Percentiles rank a stretch among this genome's conserved stretches.
phyloP scores from a whole-genome alignment of 2,113 vertebrate genomes.

The Sterrhoptilus dennistouni region DNA sequence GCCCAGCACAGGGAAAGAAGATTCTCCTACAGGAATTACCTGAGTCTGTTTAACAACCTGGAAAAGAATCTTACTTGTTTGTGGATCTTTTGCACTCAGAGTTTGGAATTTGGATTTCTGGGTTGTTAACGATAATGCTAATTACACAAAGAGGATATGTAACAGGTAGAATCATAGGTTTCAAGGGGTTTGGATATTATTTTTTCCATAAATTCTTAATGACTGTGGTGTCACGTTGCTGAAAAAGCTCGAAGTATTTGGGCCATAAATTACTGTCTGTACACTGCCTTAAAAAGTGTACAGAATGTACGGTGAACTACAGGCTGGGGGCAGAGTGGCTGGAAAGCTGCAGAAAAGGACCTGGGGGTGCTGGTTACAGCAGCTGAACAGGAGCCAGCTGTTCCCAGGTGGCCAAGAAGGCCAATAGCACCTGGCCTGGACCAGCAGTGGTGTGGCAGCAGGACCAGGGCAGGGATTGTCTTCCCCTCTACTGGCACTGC shows the following conservation, averaged over 20 bases:
- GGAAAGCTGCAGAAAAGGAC: neutral
- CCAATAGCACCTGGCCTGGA: neutral
- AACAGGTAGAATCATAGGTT: neutral
- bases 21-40: neutral
- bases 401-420: neutral
- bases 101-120: neutral
- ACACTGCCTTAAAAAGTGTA: neutral
- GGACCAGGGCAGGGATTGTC: neutral
- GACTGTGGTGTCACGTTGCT: neutral
- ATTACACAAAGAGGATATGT: neutral
- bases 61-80: neutral
- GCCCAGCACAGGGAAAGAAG: accelerated
- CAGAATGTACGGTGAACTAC: neutral
- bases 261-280: neutral
- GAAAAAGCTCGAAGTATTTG: neutral
- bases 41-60: neutral
- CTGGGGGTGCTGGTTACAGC: neutral
- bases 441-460: neutral
- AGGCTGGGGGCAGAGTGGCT: neutral
- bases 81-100: neutral
- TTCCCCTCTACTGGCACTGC: neutral
- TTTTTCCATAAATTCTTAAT: neutral
- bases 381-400: neutral
- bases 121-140: neutral
- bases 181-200: neutral